Conservation (phyloP, 2,888 invertebrate species). For the Deilephila elpenor region DNA sequence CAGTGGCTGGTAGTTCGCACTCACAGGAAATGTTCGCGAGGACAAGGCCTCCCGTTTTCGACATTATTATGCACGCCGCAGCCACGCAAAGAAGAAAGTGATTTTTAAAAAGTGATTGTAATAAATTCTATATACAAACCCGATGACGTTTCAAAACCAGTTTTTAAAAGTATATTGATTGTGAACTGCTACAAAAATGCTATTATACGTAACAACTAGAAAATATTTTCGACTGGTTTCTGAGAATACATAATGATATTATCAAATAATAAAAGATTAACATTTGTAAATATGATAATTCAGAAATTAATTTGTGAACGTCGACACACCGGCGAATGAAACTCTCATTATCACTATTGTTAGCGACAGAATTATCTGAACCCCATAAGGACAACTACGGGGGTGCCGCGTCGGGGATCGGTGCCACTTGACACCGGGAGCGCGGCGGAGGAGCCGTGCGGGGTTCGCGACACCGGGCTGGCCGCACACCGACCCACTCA, state of each 20-base stretch:
- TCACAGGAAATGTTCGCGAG: constrained; percentile 8
- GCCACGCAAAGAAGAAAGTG: constrained; percentile 31
- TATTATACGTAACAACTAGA: background rate
- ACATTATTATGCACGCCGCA: constrained; percentile 4
- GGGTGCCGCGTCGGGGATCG: too few relatives aligned
- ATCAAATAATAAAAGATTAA: background rate
- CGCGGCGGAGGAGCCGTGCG: too few relatives aligned
- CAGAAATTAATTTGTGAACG: background rate
- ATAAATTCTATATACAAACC: constrained; percentile 27
- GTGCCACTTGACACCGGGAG: too few relatives aligned
- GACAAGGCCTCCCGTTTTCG: constrained; percentile 3
- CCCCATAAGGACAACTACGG: too few relatives aligned
- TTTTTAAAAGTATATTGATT: constrained; percentile 51
- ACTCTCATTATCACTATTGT: background rate
- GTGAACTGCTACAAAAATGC: constrained; percentile 34
- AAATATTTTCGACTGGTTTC: background rate
- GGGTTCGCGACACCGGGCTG: too few relatives aligned
- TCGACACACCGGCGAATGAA: background rate
- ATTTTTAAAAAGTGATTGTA: constrained; percentile 31
- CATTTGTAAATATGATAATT: background rate
- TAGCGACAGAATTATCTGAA: too few relatives aligned
- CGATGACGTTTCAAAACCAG: constrained; percentile 40
- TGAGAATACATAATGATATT: background rate
- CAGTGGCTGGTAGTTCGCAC: background rate
- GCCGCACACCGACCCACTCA: too few relatives aligned